Percentiles rank a stretch among this genome's conserved stretches.
phyloP scores from a whole-genome alignment of 1,140 invertebrate genomes.

The Ladona fulva region DNA sequence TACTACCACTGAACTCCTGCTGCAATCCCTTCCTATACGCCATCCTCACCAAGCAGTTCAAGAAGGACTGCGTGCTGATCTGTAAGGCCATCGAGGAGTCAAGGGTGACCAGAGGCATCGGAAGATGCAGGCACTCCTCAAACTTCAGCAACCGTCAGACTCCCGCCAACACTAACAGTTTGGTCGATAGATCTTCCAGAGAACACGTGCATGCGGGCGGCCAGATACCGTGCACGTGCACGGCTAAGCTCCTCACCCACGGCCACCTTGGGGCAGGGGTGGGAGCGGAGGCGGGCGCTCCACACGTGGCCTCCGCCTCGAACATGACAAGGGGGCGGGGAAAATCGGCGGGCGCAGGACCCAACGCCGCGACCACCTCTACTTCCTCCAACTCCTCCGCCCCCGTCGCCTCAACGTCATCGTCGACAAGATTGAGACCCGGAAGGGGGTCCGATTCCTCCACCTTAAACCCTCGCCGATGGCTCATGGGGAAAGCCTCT shows the following conservation, averaged over 20 bases:
- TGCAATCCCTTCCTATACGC: constrained; percentile 96
- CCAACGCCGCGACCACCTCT: background rate
- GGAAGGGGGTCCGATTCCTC: constrained; percentile 28
- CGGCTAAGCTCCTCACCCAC: constrained; percentile 48
- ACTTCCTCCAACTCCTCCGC: background rate
- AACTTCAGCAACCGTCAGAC: constrained; percentile 85
- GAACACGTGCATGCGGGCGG: constrained; percentile 44
- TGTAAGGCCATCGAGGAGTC: constrained; percentile 92
- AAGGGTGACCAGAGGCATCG: constrained; percentile 76
- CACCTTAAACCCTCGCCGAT: constrained; percentile 20
- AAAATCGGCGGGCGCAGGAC: background rate
- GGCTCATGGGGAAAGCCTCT: constrained; percentile 41
- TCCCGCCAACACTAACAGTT: constrained; percentile 77
- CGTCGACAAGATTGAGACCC: constrained; percentile 29
- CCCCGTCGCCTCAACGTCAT: constrained; percentile 14
- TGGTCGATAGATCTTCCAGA: constrained; percentile 65
- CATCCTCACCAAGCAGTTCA: constrained; percentile 94
- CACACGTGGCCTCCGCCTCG: constrained; percentile 29
- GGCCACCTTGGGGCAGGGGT: constrained; percentile 29
- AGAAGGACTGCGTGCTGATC: constrained; percentile 92
- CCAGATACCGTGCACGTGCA: constrained; percentile 57
- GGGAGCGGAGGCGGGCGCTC: constrained; percentile 23
- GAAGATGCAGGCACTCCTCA: constrained; percentile 71
- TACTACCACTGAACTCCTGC: constrained; percentile 89
- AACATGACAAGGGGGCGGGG: too few relatives aligned